A percentile compares a stretch with the other conserved stretches of the same genome.
Evolutionary conservation across 1,140 invertebrate genomes (phyloP).

Genomic region (Plectus sambesii): DNA sequence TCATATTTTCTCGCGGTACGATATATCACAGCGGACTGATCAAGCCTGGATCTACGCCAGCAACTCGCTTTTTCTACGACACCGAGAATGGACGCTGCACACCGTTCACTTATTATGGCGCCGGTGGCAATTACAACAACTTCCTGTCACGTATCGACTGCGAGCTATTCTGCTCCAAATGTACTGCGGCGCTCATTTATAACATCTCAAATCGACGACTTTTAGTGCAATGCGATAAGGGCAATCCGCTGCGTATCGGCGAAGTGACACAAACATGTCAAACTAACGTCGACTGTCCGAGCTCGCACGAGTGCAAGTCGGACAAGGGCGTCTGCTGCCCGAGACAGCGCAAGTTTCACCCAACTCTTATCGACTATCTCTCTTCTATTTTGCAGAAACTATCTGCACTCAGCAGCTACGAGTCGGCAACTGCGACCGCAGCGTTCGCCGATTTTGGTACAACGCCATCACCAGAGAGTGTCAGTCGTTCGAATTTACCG

Average conservation of each 20-base stretch:
- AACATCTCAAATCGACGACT: background rate
- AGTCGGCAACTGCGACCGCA: slow-evolving; percentile 25
- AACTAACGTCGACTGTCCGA: slow-evolving; percentile 22
- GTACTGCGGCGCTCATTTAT: no score
- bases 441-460: slow-evolving; percentile 23
- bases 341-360: slow-evolving; percentile 18
- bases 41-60: slow-evolving; percentile 23
- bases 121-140: slow-evolving; percentile 46
- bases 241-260: slow-evolving; percentile 22
- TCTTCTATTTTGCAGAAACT: slow-evolving; percentile 17
- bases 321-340: slow-evolving; percentile 24
- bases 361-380: background rate
- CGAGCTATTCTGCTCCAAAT: slow-evolving; percentile 21
- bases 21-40: slow-evolving; percentile 23
- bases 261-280: slow-evolving; percentile 21
- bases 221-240: slow-evolving; percentile 24
- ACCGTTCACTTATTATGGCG: slow-evolving; percentile 45
- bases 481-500: slow-evolving; percentile 23
- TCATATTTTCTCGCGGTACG: slow-evolving; percentile 4
- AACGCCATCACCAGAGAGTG: slow-evolving; percentile 16
- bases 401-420: slow-evolving; percentile 25
- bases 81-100: slow-evolving; percentile 37
- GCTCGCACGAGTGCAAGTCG: slow-evolving; percentile 23
- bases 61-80: slow-evolving; percentile 42
- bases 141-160: slow-evolving; percentile 33